Base-by-base conservation (phyloP, 2,888 invertebrate genomes). In the Caenorhabditis doughertyi region DNA sequence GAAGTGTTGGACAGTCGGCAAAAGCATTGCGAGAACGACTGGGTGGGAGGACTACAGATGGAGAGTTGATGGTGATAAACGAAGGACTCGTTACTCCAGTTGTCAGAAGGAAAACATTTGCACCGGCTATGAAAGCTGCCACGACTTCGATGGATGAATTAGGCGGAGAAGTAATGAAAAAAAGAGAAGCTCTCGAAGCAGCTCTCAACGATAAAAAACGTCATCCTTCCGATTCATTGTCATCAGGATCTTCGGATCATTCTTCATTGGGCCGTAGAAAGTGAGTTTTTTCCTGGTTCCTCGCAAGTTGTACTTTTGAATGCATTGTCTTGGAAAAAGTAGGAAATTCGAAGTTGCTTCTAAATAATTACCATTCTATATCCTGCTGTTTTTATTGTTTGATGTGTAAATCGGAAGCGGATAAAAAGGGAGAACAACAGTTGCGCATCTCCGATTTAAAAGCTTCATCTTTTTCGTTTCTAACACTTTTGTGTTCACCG, bases 21-120 rank as follows among this genome's bases (percentile, higher is more conserved):
- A 83, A 82, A 72, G 89, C 87, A n/a, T 73, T 86, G 18, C 64
- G 65, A 25, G 88, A 86, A 62, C 81, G 85, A 32, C 67, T 89
- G 27, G 88, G 89, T 29, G 88, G 89, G 0, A 71, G 88, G 9
- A 85, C 53, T 8, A 77, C 58, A 7, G 84, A 83, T 62, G 88
- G 88, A 35, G 85, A 87, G 35, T 77, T 88, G 21, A 79, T 71
- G 74, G 87, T 89, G 68, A 89, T 92, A 58, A 90, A 90, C 77
- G 90, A 90, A 72, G 90, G 89, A 51, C 74, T 89, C 18, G 87
- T 89, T 47, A 90, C 89, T 29, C 89, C 89, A 2, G 88, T 90
- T 11, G 87, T 89, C 7, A 79, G 90, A 13, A 67, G 90, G 21
- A 90, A 89, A 74, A 68, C 71, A 18, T 87, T 87, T 70, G 71